Base-by-base conservation (phyloP, 2,888 invertebrate species). In the Girardia tigrina region DNA sequence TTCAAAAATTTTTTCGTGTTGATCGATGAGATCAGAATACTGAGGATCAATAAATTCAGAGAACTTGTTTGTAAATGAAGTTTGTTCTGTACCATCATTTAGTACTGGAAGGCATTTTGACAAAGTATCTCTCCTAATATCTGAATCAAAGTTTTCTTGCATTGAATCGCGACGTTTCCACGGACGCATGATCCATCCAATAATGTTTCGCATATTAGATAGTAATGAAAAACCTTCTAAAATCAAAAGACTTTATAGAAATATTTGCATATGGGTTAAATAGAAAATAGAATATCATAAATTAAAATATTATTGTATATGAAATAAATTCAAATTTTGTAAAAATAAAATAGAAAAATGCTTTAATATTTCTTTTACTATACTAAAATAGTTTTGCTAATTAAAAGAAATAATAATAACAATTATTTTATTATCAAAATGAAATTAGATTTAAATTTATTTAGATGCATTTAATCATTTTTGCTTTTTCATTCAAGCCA, bases 11-110 rank as follows among this genome's bases (percentile, higher is more conserved):
- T 56, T 56, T 56, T 56, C 56, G n/a, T 4, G n/a, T 12, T 4
- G 8, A 56, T 56, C 23, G 6, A 56, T n/a, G 4, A 56, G n/a
- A 56, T 56, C 56, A 16, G 56, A 56, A 56, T 56, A 56, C 23
- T 56, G 56, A 56, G 56, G 56, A 6, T 56, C 56, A n/a, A 56
- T 56, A 56, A 56, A 56, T 56, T 56, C 56, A 23, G 56, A 56
- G n/a, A 56, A 56, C 23, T 56, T 56, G 23, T 56, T 56, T 56
- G 56, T 56, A 16, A 56, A 56, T 56, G 56, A 56, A 12, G 56
- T 56, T 16, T 56, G 56, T 56, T 56, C 56, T 20, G n/a, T 56
- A 2, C 8, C 56, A n/a, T 56, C 56, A 56, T 56, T 56, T n/a
- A 20, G 4, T 6, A 16, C n/a, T 12, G 56, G 8, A 4, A 56